Evolutionary conservation across 2,113 vertebrate genomes (phyloP), one percentile per base, ranked within the genome.

Genomic region (Hepsetus odoe): DNA sequence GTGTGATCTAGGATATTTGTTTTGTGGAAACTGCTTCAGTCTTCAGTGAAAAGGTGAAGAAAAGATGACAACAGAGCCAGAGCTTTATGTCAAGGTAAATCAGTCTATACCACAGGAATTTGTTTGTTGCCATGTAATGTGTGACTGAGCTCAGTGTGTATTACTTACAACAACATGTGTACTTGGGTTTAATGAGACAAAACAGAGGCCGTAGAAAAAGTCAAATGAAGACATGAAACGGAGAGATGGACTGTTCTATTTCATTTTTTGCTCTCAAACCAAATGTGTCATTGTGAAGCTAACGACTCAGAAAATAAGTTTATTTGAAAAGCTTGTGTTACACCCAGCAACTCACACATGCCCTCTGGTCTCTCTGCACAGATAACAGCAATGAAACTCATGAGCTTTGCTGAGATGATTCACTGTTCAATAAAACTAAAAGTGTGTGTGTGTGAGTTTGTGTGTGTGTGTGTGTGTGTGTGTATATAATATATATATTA

Each of bases 1-100:
- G 28, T 53, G 7, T 58, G 18, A 20, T 66, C 35, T 7, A n/a
- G 26, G 59, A 30, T 3, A 13, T 13, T 67, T 30, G 10, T 12
- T 75, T 62, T 61, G 28, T 76, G 79, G 76, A 77, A 72, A 82
- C 30, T 65, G 2, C 38, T 12, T 30, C 5, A 20, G 5, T 72
- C 12, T 74, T 26, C 18, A 20, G 44, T 30, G 42, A 28, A 18
- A 61, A 42, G 55, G 16, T 26, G 0, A 56, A 79, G 26, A 44
- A 83, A 71, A 59, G 24, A 91, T 85, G 87, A 80, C 75, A 28
- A 74, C 7, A 0, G 78, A 88, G 1, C 85, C 87, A 33, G 80
- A 88, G 64, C 87, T 87, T 0, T 93, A 91, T 59, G 70, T 73
- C 56, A 86, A 87, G 88, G 88, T 87, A 87, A 76, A 30, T 65